These are phyloP conservation scores for Drosophila teissieri DNA, from an alignment of 1,140 invertebrate species.

Conservation along the genomic window DNA sequence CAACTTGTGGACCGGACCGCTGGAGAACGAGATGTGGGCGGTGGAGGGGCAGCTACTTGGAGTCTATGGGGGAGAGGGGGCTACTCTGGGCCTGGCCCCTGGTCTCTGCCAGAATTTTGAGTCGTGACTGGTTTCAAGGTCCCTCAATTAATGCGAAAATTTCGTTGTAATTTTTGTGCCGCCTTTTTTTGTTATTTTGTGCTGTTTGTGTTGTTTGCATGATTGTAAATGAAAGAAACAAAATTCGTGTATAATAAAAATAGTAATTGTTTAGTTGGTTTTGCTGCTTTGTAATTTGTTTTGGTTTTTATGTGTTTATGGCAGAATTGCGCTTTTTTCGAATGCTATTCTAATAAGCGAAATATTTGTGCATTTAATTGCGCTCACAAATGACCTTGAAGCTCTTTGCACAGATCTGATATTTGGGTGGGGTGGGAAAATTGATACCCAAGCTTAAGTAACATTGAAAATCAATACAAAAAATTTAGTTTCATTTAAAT, in stretches of 20 bases:
- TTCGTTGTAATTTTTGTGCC: constrained; percentile 68
- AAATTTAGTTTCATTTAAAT: too few species aligned
- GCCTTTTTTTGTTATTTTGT: constrained; percentile 14
- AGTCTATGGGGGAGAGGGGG: background rate
- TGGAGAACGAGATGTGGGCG: constrained; percentile 7
- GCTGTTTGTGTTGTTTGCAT: constrained; percentile 63
- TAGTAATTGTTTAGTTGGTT: constrained; percentile 71
- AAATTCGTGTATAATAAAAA: constrained; percentile 81
- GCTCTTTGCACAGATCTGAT: constrained; percentile 33
- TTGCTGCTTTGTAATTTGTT: constrained; percentile 26
- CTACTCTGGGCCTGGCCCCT: constrained; percentile 43
- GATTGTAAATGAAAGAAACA: constrained; percentile 62
- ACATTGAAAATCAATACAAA: too few species aligned
- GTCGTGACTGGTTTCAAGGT: constrained; percentile 82
- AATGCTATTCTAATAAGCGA: constrained; percentile 79
- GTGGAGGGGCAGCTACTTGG: too few species aligned
- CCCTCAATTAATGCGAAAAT: constrained; percentile 81
- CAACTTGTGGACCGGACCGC: constrained; percentile 54
- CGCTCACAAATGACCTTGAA: constrained; percentile 64
- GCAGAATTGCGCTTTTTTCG: constrained; percentile 51
- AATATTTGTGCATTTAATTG: constrained; percentile 78
- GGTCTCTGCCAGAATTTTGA: constrained; percentile 74
- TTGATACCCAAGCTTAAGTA: too few species aligned
- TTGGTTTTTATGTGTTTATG: constrained; percentile 26
- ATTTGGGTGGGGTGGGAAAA: constrained; percentile 25